Evolutionary conservation across 2,113 vertebrate genomes (phyloP), one percentile per base, ranked within the genome.

Genomic region (Poecile atricapillus): DNA sequence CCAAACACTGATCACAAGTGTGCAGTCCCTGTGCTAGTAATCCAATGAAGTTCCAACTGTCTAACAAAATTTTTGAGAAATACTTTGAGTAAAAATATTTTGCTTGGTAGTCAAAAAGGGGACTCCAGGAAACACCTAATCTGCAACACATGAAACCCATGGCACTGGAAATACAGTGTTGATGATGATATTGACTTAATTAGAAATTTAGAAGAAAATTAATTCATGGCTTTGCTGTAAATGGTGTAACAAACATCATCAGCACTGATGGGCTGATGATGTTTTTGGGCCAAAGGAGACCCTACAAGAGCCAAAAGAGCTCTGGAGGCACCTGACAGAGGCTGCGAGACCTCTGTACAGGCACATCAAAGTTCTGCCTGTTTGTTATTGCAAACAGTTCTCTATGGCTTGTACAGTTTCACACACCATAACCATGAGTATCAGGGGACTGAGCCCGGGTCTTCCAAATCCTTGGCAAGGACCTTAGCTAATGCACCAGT

Each of bases 81-180:
- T 17, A 55, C 21, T 50, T 68, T 22, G 24, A 67, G 16, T 12
- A 23, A 76, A 80, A 25, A 55, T n/a, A 13, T 1, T 0, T 1
- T 15, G 8, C 44, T 64, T 2, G 0, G n/a, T 74, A 65, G 39
- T 83, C 35, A 59, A 74, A 78, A 88, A 77, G 44, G 5, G 23
- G 30, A 44, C 15, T 81, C 15, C 7, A 53, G 22, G 64, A 52
- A 71, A 31, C 20, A 53, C 15, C 33, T 63, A 15, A 55, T 20
- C 1, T 1, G 56, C 52, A 58, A 33, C 10, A 37, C 0, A 0
- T 56, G 63, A 41, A 39, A 52, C 11, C 46, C 23, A 6, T 31
- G 8, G 14, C 6, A 2, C 47, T 78, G 56, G 31, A 86, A 80
- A 80, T 39, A 47, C 6, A 43, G 11, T 14, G 16, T 63, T 0